phyloP scores from a whole-genome alignment of 2,797 vertebrate species.

The Cottoperca gobio region DNA sequence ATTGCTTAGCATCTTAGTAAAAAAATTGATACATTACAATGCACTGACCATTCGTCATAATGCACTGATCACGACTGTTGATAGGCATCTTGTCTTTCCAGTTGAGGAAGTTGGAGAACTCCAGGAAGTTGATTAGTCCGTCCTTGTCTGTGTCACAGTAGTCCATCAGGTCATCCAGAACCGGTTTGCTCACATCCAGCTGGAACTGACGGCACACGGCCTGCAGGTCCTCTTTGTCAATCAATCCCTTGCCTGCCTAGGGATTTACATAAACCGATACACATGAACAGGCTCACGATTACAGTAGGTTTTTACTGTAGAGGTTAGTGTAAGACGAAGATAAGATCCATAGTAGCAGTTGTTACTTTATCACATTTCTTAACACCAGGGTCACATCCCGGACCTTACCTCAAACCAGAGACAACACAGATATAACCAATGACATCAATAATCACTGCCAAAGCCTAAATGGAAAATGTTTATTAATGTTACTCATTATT shows the following conservation, averaged over 20 bases:
- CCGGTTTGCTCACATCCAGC: constrained; percentile 77
- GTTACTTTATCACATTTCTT: not conserved
- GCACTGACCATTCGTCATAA: constrained; percentile 79
- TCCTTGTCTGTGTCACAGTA: constrained; percentile 89
- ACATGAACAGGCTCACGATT: not conserved
- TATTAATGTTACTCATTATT: not conserved
- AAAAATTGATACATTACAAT: not conserved
- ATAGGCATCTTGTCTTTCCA: constrained; percentile 91
- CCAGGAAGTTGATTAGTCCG: constrained; percentile 87
- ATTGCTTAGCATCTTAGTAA: not conserved
- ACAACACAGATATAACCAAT: not conserved
- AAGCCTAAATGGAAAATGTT: not conserved
- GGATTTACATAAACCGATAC: constrained; percentile 1
- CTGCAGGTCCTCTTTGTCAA: constrained; percentile 86
- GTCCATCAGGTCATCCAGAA: constrained; percentile 88
- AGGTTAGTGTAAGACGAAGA: not conserved
- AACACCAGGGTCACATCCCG: not conserved
- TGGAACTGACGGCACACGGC: constrained; percentile 84
- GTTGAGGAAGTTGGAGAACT: constrained; percentile 92
- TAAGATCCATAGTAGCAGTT: not conserved
- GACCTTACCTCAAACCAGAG: not conserved
- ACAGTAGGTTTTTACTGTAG: not conserved
- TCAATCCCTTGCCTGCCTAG: constrained; percentile 85
- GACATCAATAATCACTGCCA: not conserved
- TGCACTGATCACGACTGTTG: constrained; percentile 78